Evolutionary conservation across 2,113 vertebrate species (phyloP).

Genomic region (Rhynchomys soricoides): DNA sequence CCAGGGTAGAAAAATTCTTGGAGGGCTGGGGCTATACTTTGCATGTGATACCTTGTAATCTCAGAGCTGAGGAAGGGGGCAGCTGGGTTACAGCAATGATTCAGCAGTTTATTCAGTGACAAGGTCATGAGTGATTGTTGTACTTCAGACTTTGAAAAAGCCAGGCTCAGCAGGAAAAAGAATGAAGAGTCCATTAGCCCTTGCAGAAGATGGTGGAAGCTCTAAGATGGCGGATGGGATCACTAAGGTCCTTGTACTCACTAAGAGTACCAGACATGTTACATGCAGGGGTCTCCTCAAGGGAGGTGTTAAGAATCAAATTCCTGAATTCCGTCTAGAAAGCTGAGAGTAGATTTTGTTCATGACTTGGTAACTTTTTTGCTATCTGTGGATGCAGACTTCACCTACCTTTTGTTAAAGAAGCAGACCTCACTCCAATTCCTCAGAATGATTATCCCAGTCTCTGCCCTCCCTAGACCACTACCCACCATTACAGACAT

Average conservation of each 20-base stretch:
- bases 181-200: not conserved
- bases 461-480: not conserved
- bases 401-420: not conserved
- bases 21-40: not conserved
- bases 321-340: not conserved
- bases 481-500: not conserved
- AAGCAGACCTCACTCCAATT: not conserved
- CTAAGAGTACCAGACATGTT: not conserved
- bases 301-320: not conserved
- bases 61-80: not conserved
- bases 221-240: not conserved
- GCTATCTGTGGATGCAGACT: not conserved
- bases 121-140: not conserved
- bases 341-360: not conserved
- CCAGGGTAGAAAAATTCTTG: not conserved
- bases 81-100: not conserved
- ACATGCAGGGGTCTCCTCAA: not conserved
- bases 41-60: not conserved
- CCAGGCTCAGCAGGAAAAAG: not conserved
- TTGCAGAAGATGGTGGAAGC: not conserved
- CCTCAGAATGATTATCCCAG: not conserved
- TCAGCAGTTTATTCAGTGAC: slow-evolving; percentile 8
- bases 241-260: not conserved
- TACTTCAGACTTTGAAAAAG: slow-evolving; percentile 16
- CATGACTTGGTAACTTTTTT: not conserved